phyloP scores from a whole-genome alignment of 2,113 vertebrate genomes.

The Notothenia rossii region DNA sequence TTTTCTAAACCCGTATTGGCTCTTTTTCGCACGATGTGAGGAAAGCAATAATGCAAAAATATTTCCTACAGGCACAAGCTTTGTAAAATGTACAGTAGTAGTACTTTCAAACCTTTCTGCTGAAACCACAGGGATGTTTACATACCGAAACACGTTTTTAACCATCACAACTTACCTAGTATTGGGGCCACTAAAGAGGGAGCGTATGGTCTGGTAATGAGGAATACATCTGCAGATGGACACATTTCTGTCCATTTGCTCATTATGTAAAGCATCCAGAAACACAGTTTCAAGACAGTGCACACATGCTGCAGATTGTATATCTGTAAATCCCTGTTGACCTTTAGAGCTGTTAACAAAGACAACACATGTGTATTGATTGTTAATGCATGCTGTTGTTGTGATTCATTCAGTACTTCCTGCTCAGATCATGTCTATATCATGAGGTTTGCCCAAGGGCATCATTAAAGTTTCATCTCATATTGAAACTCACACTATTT shows the following conservation, averaged over 20 bases:
- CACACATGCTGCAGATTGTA: background rate
- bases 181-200: background rate
- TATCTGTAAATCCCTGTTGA: background rate
- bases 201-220: slow-evolving; percentile 1
- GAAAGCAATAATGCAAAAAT: background rate
- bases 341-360: no score
- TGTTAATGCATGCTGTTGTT: no score
- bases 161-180: background rate
- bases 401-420: background rate
- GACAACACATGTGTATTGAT: no score
- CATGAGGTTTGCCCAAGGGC: background rate
- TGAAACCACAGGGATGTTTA: background rate
- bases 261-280: background rate
- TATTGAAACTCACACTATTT: slow-evolving; percentile 18
- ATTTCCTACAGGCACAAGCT: background rate
- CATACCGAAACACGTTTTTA: slow-evolving; percentile 9
- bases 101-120: background rate
- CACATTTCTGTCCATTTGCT: slow-evolving; percentile 20
- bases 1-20: background rate
- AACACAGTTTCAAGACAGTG: background rate
- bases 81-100: background rate
- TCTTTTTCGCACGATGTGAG: background rate
- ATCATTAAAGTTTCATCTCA: slow-evolving; percentile 41
- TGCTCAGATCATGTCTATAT: background rate
- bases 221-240: slow-evolving; percentile 13